Percentiles rank a stretch among this genome's conserved stretches.
These are phyloP conservation scores for Platycheirus rosarum DNA, from an alignment of 2,888 invertebrate species.

Conservation along the genomic window DNA sequence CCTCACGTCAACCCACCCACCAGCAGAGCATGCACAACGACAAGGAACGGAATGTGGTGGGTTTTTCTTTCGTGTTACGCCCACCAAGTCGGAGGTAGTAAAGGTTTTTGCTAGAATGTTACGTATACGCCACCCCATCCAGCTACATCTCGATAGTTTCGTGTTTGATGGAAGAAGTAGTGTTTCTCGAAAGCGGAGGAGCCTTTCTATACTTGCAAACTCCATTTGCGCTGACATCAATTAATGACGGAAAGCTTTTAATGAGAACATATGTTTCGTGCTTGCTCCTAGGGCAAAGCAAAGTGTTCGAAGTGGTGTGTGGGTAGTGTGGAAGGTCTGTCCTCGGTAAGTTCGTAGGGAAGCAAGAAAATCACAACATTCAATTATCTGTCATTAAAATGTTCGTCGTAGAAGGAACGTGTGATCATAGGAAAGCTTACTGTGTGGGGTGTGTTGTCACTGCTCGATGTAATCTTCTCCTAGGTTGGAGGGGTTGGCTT, in stretches of 20 bases:
- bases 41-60: constrained; percentile 30
- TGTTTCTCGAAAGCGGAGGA: constrained; percentile 28
- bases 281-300: constrained; percentile 47
- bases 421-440: constrained; percentile 45
- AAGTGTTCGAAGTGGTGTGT: not conserved
- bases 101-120: constrained; percentile 41
- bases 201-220: constrained; percentile 58
- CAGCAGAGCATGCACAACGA: constrained; percentile 5
- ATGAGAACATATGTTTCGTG: constrained; percentile 72
- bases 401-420: constrained; percentile 45
- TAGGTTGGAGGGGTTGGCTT: constrained; percentile 30
- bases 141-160: not conserved
- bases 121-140: constrained; percentile 54
- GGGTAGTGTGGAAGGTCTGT: not conserved
- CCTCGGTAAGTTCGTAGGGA: constrained; percentile 17
- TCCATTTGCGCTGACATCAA: constrained; percentile 74
- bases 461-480: constrained; percentile 31
- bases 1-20: constrained; percentile 1
- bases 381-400: constrained; percentile 72
- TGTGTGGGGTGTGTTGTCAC: constrained; percentile 8
- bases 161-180: constrained; percentile 18
- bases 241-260: constrained; percentile 75
- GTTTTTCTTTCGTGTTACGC: constrained; percentile 13
- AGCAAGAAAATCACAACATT: constrained; percentile 72
- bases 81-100: not conserved